These are phyloP conservation scores for Euclidia mi DNA, from an alignment of 2,888 invertebrate genomes.

Conservation along the genomic window DNA sequence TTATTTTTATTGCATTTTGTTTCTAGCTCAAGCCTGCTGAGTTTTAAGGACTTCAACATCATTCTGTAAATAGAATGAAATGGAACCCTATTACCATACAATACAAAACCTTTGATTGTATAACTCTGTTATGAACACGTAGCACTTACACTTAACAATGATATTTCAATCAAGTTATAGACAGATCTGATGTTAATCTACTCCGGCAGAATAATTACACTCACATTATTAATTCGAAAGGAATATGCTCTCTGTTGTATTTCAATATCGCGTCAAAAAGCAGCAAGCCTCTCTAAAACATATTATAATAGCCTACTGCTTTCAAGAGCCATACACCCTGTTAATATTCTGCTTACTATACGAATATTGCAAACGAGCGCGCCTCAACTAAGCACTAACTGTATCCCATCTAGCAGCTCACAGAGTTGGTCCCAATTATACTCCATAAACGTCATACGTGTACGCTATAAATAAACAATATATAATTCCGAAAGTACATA, in stretches of 20 bases:
- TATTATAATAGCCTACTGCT: slow-evolving; percentile 86
- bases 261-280: slow-evolving; percentile 78
- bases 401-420: slow-evolving; percentile 75
- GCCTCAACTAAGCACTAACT: slow-evolving; percentile 68
- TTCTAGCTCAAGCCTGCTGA: slow-evolving; percentile 63
- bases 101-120: slow-evolving; percentile 62
- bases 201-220: slow-evolving; percentile 71
- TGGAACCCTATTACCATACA: slow-evolving; percentile 60
- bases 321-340: slow-evolving; percentile 78
- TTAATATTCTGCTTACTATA: slow-evolving; percentile 69
- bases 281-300: slow-evolving; percentile 87
- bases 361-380: slow-evolving; percentile 60
- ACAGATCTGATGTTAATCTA: slow-evolving; percentile 86
- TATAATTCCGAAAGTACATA: slow-evolving; percentile 90
- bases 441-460: slow-evolving; percentile 81
- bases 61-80: slow-evolving; percentile 68
- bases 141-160: slow-evolving; percentile 72
- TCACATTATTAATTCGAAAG: slow-evolving; percentile 67
- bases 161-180: slow-evolving; percentile 74
- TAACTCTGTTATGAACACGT: slow-evolving; percentile 72
- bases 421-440: slow-evolving; percentile 88
- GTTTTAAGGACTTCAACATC: slow-evolving; percentile 60
- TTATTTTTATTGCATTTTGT: slow-evolving; percentile 73
- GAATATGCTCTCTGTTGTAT: slow-evolving; percentile 82
- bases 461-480: slow-evolving; percentile 86